Evolutionary conservation across 2,888 invertebrate species (phyloP).

Genomic region (Pilophorus perplexus): DNA sequence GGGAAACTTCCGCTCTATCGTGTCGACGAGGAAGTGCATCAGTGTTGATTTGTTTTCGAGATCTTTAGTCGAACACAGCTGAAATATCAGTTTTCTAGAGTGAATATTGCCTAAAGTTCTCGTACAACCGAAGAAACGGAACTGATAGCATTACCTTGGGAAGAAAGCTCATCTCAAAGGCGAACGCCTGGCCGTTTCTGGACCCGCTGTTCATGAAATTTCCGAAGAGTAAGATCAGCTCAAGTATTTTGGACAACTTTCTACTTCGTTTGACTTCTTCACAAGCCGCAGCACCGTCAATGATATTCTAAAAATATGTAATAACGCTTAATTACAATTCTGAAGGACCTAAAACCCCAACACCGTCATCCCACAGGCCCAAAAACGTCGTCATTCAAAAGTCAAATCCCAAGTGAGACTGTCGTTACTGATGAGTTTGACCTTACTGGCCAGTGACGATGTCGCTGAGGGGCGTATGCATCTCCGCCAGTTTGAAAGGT

Average conservation of each 20-base stretch:
- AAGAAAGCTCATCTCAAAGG: slow-evolving; percentile 93
- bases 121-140: too few relatives aligned
- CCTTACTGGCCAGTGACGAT: too few relatives aligned
- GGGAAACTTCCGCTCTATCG: slow-evolving; percentile 83
- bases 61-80: slow-evolving; percentile 87
- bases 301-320: slow-evolving; percentile 67
- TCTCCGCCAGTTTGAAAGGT: too few relatives aligned
- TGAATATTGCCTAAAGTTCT: too few relatives aligned
- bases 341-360: too few relatives aligned
- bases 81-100: slow-evolving; percentile 47
- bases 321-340: background rate
- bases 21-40: slow-evolving; percentile 86
- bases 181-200: slow-evolving; percentile 88
- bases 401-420: too few relatives aligned
- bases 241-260: slow-evolving; percentile 86
- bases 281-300: slow-evolving; percentile 91
- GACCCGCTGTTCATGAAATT: slow-evolving; percentile 97
- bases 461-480: too few relatives aligned
- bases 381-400: too few relatives aligned
- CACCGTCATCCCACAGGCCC: too few relatives aligned
- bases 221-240: slow-evolving; percentile 84
- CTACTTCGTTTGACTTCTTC: slow-evolving; percentile 86
- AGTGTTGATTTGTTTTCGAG: slow-evolving; percentile 88
- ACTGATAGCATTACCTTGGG: too few relatives aligned
- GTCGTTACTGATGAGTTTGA: too few relatives aligned